Evolutionary conservation across 2,113 vertebrate genomes (phyloP).

Genomic region (Carassius gibelio): DNA sequence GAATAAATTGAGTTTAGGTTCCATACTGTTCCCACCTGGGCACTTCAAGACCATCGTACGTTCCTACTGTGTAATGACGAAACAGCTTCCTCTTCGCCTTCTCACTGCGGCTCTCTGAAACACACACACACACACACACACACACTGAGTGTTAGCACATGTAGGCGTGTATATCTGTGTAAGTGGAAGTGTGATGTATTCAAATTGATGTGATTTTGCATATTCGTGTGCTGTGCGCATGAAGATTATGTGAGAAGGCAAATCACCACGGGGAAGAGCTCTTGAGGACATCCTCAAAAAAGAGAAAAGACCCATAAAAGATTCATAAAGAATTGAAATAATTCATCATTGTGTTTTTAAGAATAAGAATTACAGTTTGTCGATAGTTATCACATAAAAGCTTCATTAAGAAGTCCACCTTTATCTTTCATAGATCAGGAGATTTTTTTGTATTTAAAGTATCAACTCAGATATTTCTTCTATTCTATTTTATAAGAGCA

Average conservation of each 20-base stretch:
- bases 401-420: not conserved
- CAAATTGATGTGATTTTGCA: constrained; percentile 33
- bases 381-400: not conserved
- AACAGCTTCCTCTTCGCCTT: constrained; percentile 90
- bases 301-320: not conserved
- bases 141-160: constrained; percentile 34
- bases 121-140: constrained; percentile 51
- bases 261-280: constrained; percentile 13
- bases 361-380: not conserved
- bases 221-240: not conserved
- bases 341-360: constrained; percentile 8
- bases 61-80: constrained; percentile 92
- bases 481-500: no score
- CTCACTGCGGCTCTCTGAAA: constrained; percentile 86
- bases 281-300: constrained; percentile 1
- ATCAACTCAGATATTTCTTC: not conserved
- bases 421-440: not conserved
- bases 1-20: not conserved
- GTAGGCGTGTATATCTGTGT: constrained; percentile 23
- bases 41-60: constrained; percentile 88
- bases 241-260: constrained; percentile 3
- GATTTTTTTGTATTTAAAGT: no score
- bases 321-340: not conserved
- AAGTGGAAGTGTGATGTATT: constrained; percentile 26
- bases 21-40: constrained; percentile 79